phyloP scores from a whole-genome alignment of 2,113 vertebrate genomes.

The Serinus canaria region DNA sequence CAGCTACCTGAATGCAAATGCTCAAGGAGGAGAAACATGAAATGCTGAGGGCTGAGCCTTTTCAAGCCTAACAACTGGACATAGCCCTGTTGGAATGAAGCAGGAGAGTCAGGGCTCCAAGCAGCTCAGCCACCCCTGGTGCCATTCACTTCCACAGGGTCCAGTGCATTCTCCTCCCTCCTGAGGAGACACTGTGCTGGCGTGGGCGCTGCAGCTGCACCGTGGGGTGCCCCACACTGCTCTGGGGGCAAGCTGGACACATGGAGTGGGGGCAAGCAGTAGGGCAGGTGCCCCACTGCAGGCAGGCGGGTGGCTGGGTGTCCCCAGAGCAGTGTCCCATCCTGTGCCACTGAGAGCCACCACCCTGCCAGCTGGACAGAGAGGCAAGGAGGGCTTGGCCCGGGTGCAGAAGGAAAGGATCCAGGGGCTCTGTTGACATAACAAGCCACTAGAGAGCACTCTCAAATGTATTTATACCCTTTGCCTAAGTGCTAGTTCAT shows the following conservation, averaged over 20 bases:
- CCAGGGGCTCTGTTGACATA: slow-evolving; percentile 53
- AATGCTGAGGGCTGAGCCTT: not conserved
- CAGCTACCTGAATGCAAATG: not conserved
- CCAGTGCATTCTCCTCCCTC: not conserved
- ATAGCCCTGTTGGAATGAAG: not conserved
- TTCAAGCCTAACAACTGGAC: not conserved
- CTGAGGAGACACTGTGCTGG: not conserved
- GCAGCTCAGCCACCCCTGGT: not conserved
- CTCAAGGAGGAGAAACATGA: not conserved
- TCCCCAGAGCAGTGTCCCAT: not conserved
- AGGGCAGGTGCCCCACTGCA: not conserved
- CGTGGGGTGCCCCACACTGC: rapidly evolving
- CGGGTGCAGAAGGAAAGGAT: not conserved
- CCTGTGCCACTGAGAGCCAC: not conserved
- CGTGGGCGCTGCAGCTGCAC: not conserved
- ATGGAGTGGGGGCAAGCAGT: rapidly evolving
- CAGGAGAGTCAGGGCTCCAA: not conserved
- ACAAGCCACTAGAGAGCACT: slow-evolving; percentile 63
- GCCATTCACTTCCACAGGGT: rapidly evolving
- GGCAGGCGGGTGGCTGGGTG: rapidly evolving
- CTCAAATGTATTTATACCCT: slow-evolving; percentile 59
- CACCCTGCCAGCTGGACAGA: not conserved
- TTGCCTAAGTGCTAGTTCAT: slow-evolving; percentile 22
- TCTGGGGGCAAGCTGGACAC: rapidly evolving
- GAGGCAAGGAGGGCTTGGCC: not conserved